A percentile compares a stretch with the other conserved stretches of the same genome.
Evolutionary conservation across 2,113 vertebrate genomes (phyloP).

Genomic region (Lepus americanus): DNA sequence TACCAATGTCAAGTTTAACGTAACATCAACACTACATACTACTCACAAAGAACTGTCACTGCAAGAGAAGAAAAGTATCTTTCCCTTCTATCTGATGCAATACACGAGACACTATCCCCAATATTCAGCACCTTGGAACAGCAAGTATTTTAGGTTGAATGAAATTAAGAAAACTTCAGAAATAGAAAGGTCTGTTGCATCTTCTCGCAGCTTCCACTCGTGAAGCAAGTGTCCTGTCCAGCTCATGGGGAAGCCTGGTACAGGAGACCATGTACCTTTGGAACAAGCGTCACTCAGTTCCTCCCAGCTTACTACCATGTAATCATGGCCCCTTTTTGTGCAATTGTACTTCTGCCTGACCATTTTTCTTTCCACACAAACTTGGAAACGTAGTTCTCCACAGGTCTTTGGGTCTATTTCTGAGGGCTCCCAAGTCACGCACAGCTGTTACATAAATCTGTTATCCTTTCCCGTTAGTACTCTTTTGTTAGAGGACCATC

Average conservation of each 20-base stretch:
- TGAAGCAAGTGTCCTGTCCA: background rate
- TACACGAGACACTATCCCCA: background rate
- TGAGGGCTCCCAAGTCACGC: background rate
- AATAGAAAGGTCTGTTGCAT: background rate
- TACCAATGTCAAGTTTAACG: background rate
- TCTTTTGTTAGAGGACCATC: background rate
- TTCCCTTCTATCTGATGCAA: background rate
- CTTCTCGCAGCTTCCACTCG: background rate
- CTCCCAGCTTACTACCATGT: background rate
- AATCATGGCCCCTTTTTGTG: no score
- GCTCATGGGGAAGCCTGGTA: background rate
- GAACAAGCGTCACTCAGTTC: no score
- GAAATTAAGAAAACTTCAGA: background rate
- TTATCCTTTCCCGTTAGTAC: background rate
- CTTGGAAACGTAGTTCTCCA: no score
- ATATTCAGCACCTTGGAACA: background rate
- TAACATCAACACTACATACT: conserved; percentile 4
- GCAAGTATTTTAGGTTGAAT: background rate
- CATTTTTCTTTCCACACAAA: background rate
- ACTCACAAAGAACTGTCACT: conserved; percentile 31
- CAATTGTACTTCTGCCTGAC: background rate
- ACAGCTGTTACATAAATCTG: background rate
- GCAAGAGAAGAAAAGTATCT: background rate
- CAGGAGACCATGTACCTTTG: background rate
- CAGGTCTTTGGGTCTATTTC: no score